These are phyloP conservation scores for Xenentodon cancila DNA, from an alignment of 2,797 vertebrate species.

Conservation along the genomic window DNA sequence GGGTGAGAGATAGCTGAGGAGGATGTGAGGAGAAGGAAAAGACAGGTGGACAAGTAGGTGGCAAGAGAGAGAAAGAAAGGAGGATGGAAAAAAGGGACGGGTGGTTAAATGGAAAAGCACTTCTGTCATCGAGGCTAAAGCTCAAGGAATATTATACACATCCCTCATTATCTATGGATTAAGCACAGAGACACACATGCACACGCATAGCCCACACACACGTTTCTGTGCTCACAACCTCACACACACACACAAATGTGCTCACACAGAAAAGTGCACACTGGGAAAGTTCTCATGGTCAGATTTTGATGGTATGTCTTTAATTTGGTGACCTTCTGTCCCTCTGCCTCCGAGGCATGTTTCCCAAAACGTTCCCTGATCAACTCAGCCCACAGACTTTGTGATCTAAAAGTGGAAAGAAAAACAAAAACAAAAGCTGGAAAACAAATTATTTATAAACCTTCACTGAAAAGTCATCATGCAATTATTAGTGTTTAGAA, in stretches of 20 bases:
- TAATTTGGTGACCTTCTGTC: conserved; percentile 59
- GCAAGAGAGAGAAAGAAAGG: conserved; percentile 6
- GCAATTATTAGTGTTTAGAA: too few species aligned
- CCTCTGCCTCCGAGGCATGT: conserved; percentile 41
- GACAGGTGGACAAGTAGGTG: neutral
- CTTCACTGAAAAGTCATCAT: neutral
- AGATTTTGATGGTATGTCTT: conserved; percentile 53
- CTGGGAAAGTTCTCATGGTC: conserved; percentile 61
- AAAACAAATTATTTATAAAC: neutral
- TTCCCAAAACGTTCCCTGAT: conserved; percentile 41
- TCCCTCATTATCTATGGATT: conserved; percentile 72
- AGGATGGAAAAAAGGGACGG: conserved; percentile 12
- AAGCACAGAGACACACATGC: conserved; percentile 47
- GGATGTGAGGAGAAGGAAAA: conserved; percentile 19
- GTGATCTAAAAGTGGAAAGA: neutral
- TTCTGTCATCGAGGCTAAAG: conserved; percentile 70
- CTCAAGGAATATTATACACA: conserved; percentile 56
- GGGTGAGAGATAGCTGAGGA: conserved; percentile 16
- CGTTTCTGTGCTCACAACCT: neutral
- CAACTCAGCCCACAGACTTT: conserved; percentile 22
- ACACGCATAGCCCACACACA: conserved; percentile 21
- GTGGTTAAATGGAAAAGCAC: conserved; percentile 56
- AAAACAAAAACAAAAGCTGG: neutral
- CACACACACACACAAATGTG: conserved; percentile 18
- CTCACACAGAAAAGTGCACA: conserved; percentile 31